A percentile compares a stretch with the other conserved stretches of the same genome.
phyloP scores from a whole-genome alignment of 2,113 vertebrate species.

The Corythaixoides concolor region DNA sequence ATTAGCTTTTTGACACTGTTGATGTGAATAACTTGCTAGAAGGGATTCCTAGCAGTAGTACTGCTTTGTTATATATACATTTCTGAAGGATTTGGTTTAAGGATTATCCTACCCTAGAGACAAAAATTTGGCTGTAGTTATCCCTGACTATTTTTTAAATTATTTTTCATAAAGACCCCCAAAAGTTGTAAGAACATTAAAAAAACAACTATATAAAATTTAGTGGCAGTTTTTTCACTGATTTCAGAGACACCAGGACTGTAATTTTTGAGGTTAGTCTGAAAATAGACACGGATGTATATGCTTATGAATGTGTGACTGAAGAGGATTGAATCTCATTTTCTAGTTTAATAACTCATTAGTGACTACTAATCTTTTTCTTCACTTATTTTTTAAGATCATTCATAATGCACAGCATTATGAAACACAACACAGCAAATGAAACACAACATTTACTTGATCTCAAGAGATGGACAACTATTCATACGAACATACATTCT shows the following conservation, averaged over 20 bases:
- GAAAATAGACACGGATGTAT: background rate
- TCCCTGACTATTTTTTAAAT: background rate
- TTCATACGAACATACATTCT: background rate
- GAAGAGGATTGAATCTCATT: background rate
- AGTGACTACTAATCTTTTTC: background rate
- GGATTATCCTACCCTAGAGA: background rate
- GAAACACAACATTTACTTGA: background rate
- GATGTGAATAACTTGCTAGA: background rate
- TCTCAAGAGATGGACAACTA: slow-evolving; percentile 17
- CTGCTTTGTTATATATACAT: background rate
- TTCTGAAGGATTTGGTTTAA: background rate
- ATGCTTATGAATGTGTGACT: background rate
- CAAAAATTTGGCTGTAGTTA: background rate
- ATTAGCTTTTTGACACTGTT: background rate
- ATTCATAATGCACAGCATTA: background rate
- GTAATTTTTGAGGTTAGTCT: background rate
- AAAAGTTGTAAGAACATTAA: background rate
- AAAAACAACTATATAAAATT: background rate
- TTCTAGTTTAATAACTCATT: background rate
- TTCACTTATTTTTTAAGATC: slow-evolving; percentile 23
- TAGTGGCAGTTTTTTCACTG: background rate
- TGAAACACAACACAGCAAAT: no score
- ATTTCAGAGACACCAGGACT: background rate
- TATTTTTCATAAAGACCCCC: background rate
- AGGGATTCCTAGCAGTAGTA: background rate